Conservation (phyloP, 1,140 invertebrate species). For the Gonatopus flavifemur region DNA sequence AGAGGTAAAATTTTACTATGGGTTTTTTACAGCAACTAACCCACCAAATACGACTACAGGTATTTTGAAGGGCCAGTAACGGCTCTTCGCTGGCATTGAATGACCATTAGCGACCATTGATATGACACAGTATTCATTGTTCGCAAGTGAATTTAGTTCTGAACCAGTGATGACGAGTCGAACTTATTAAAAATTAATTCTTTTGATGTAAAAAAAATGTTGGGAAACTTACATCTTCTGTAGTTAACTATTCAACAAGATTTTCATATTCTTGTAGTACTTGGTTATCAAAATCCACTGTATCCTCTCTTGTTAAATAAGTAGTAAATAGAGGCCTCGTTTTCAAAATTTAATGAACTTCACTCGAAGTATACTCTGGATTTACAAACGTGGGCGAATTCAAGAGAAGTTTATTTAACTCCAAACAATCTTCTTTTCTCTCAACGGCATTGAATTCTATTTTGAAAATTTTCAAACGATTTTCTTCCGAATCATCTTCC, state of each 20-base stretch:
- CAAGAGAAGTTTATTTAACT: slow-evolving; percentile 36
- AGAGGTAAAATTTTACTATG: too few species aligned
- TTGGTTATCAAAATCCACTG: slow-evolving; percentile 18
- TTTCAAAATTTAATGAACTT: slow-evolving; percentile 40
- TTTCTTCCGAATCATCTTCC: slow-evolving; percentile 34
- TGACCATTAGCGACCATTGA: too few species aligned
- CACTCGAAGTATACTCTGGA: slow-evolving; percentile 25
- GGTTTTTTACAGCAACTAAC: too few species aligned
- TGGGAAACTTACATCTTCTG: slow-evolving; percentile 32
- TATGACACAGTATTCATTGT: too few species aligned
- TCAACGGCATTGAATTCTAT: slow-evolving; percentile 31
- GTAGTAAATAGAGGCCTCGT: slow-evolving; percentile 33
- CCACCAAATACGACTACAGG: too few species aligned
- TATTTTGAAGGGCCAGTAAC: too few species aligned
- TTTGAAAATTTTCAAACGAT: slow-evolving; percentile 39
- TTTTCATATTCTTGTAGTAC: slow-evolving; percentile 44
- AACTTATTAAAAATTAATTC: too few species aligned
- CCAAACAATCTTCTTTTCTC: slow-evolving; percentile 33
- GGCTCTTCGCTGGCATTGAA: too few species aligned
- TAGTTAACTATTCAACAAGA: slow-evolving; percentile 33
- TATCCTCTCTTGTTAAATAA: slow-evolving; percentile 20
- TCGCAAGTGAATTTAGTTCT: too few species aligned
- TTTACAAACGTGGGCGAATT: slow-evolving; percentile 40
- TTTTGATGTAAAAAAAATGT: too few species aligned
- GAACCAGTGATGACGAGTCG: too few species aligned